A percentile compares a stretch with the other conserved stretches of the same genome.
Evolutionary conservation across 1,140 invertebrate genomes (phyloP).

Genomic region (Brachionus angularis): DNA sequence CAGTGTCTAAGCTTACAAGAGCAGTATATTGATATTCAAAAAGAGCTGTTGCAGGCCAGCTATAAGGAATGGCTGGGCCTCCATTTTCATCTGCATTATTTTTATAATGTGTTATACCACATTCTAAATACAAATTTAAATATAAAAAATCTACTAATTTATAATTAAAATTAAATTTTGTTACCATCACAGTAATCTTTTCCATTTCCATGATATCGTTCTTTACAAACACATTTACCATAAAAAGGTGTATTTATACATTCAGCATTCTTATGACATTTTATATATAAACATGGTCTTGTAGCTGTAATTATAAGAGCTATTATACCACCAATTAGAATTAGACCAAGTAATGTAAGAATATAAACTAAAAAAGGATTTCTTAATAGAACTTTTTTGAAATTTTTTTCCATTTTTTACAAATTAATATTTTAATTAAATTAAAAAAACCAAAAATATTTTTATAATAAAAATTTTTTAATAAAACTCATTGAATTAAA

Average conservation of each 20-base stretch:
- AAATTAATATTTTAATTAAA: too few relatives aligned
- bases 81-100: background rate
- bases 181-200: slow-evolving; percentile 28
- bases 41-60: background rate
- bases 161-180: background rate
- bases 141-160: too few relatives aligned
- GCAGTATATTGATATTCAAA: background rate
- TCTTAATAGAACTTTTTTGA: too few relatives aligned
- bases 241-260: slow-evolving; percentile 10
- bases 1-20: background rate
- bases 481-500: too few relatives aligned
- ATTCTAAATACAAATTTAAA: too few relatives aligned
- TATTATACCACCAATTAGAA: too few relatives aligned
- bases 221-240: slow-evolving; percentile 14
- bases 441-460: too few relatives aligned
- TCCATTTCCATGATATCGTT: background rate
- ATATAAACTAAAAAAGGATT: too few relatives aligned
- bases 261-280: background rate
- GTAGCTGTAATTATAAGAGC: too few relatives aligned
- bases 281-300: background rate
- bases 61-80: background rate
- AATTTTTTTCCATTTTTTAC: too few relatives aligned
- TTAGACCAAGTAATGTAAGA: too few relatives aligned
- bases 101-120: background rate
- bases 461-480: too few relatives aligned